Evolutionary conservation across 1,140 invertebrate genomes (phyloP).

Genomic region (Drosophila elegans): DNA sequence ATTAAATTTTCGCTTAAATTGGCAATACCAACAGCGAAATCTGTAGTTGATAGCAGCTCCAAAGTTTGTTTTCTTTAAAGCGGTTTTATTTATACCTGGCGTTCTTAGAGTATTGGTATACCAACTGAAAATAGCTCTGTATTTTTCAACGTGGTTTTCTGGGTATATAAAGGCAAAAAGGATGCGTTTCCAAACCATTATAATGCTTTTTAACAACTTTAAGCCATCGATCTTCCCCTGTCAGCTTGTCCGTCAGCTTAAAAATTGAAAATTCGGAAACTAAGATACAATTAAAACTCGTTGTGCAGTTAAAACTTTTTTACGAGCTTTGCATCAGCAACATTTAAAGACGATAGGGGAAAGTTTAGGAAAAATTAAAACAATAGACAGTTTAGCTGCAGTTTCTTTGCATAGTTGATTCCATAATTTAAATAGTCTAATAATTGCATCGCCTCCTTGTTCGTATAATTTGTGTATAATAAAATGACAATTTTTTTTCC

Average conservation of each 20-base stretch:
- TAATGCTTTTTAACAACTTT: background rate
- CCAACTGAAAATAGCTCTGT: background rate
- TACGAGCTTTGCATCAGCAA: too few species aligned
- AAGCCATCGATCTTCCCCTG: too few species aligned
- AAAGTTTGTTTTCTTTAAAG: conserved; percentile 23
- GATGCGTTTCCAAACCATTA: background rate
- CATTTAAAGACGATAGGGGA: too few species aligned
- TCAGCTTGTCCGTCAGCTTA: too few species aligned
- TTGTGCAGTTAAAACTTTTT: too few species aligned
- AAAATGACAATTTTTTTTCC: too few species aligned
- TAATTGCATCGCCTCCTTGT: background rate
- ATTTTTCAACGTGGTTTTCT: background rate
- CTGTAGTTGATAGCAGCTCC: conserved; percentile 19
- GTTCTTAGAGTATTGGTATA: background rate
- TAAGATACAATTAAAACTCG: too few species aligned
- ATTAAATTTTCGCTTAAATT: conserved; percentile 78
- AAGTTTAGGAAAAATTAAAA: too few species aligned
- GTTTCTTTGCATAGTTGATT: too few species aligned
- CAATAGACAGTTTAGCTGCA: too few species aligned
- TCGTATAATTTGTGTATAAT: too few species aligned
- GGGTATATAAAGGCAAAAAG: background rate
- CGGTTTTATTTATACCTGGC: conserved; percentile 1
- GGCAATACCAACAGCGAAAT: conserved; percentile 70
- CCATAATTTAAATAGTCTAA: background rate
- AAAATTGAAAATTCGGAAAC: too few species aligned